These are phyloP conservation scores for Rhagoletis pomonella DNA, from an alignment of 1,140 invertebrate species.

Conservation along the genomic window DNA sequence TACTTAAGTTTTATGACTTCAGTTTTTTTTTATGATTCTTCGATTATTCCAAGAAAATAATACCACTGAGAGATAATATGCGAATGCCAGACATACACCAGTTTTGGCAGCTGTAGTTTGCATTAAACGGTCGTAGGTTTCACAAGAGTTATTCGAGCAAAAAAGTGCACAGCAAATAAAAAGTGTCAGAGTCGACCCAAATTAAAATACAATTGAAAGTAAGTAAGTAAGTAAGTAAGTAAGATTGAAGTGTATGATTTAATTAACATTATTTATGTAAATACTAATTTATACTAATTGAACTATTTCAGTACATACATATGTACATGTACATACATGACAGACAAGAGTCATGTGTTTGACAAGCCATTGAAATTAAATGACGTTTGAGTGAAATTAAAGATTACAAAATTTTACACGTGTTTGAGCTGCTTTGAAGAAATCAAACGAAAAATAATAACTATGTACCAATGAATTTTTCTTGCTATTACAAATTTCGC, in stretches of 20 bases:
- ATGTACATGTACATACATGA: background rate
- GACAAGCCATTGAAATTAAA: background rate
- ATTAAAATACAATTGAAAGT: too few species aligned
- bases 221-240: too few species aligned
- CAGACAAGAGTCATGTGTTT: background rate
- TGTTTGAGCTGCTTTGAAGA: background rate
- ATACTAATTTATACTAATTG: background rate
- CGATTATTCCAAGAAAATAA: background rate
- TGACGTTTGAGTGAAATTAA: background rate
- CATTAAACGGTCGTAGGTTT: background rate
- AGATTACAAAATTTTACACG: background rate
- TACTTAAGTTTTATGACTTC: slow-evolving; percentile 18
- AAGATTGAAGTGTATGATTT: too few species aligned
- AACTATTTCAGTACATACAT: background rate
- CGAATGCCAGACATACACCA: background rate
- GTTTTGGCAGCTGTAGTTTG: background rate
- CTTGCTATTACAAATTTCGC: too few species aligned
- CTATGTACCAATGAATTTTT: too few species aligned
- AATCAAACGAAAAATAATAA: too few species aligned
- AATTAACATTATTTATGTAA: background rate
- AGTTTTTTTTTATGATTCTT: background rate
- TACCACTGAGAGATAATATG: background rate
- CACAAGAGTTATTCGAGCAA: background rate
- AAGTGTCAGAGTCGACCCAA: too few species aligned
- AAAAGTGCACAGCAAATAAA: background rate